Evolutionary conservation across 1,140 invertebrate species (phyloP), one percentile per base, ranked within the genome.

Genomic region (Vanessa tameamea): DNA sequence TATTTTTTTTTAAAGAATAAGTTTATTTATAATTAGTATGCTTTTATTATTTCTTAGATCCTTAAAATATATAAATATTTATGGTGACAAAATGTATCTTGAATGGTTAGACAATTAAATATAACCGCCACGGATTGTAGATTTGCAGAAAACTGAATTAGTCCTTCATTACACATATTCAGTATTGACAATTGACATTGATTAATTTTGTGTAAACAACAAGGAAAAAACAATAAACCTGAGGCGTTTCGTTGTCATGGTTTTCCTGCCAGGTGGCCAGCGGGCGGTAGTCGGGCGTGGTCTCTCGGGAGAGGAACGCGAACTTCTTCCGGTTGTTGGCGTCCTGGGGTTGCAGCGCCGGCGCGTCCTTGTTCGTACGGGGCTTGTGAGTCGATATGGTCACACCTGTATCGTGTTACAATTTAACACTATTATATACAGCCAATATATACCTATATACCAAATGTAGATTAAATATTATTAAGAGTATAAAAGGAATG

Each of bases 271-370:
- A 89, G 15, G 87, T 88, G 78, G 69, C 94, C 6, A 96, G 93
- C 7, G 96, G 95, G 77, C 97, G 93, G 90, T 98, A 98, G 92
- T 98, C 97, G 48, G 97, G 96, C 67, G 96, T 95, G 14, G 97
- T 97, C 93, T 97, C 96, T 5, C 95, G 95, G 23, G 96, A 95
- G 2, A 98, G 93, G 89, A 97, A 97, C 3, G 96, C 96, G 89
- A 97, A 97, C 92, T 97, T 98, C 91, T 95, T 96, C 78, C 96
- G 95, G 81, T 96, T 97, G 90, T 97, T 97, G 12, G 95, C 93
- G 82, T 96, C 95, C 23, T 95, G 94, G 15, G 93, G 84, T 78
- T 91, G 88, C 79, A 89, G 90, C 77, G 84, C 88, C 68, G 87
- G 89, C 69, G 87, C 81, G 74, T 94, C 81, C 93, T 90, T 88